Conservation (phyloP, 1,140 invertebrate genomes). For the Lucilia cuprina region DNA sequence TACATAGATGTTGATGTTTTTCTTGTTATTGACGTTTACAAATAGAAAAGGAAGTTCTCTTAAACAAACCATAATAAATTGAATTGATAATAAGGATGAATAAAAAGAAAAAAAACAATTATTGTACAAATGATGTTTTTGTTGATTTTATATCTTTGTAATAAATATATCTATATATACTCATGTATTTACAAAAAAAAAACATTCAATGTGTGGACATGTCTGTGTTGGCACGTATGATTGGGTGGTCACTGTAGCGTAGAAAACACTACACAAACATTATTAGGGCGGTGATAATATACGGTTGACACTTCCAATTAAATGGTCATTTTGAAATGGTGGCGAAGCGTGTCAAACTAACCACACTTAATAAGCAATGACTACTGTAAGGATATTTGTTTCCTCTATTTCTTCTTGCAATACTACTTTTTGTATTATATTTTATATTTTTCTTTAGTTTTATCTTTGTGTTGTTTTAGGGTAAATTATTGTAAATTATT, state of each 20-base stretch:
- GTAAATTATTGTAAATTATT: too few species aligned
- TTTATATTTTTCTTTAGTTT: not conserved
- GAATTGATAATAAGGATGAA: not conserved
- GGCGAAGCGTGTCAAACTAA: slow-evolving; percentile 13
- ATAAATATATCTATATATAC: too few species aligned
- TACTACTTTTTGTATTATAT: not conserved
- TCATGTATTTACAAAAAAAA: too few species aligned
- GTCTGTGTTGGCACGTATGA: not conserved
- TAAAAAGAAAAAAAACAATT: not conserved
- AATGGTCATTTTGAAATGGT: not conserved
- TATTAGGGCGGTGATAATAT: slow-evolving; percentile 9
- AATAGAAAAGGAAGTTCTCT: not conserved
- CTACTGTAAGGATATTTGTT: not conserved
- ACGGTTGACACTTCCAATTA: not conserved
- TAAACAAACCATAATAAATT: not conserved
- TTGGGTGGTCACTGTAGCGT: slow-evolving; percentile 9
- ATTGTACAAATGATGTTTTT: not conserved
- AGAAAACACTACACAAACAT: not conserved
- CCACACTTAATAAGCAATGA: slow-evolving; percentile 1
- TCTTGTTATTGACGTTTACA: not conserved
- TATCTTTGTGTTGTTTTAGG: not conserved
- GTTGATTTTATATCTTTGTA: too few species aligned
- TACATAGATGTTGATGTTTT: not conserved
- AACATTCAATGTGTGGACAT: not conserved
- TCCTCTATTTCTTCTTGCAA: not conserved